A percentile compares a stretch with the other conserved stretches of the same genome.
Conservation (phyloP, 2,113 vertebrate species). For the Chitala chitala region DNA sequence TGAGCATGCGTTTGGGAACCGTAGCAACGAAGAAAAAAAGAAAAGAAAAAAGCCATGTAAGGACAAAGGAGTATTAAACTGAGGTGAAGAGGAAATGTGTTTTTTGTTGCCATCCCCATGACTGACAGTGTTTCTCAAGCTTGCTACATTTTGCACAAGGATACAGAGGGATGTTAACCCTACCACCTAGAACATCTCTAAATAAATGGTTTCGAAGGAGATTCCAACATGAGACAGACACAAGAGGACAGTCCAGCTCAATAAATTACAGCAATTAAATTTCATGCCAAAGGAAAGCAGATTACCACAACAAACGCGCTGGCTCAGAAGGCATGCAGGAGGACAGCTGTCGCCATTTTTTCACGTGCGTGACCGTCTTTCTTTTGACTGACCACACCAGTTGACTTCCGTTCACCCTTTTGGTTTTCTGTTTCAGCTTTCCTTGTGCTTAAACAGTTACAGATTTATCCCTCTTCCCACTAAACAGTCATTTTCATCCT, state of each 20-base stretch:
- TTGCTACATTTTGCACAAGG: neutral
- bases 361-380: neutral
- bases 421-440: neutral
- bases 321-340: conserved; percentile 11
- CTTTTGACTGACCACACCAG: neutral
- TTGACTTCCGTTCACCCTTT: neutral
- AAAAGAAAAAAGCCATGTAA: too few relatives aligned
- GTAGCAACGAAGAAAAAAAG: neutral
- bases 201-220: neutral
- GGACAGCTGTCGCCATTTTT: conserved; percentile 21
- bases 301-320: conserved; percentile 17
- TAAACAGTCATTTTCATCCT: neutral
- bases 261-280: conserved; percentile 33
- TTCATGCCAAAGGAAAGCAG: conserved; percentile 31
- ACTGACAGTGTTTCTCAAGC: neutral
- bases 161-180: neutral
- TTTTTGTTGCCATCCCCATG: neutral
- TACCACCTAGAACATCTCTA: too few relatives aligned
- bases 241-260: conserved; percentile 18
- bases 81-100: neutral
- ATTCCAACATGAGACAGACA: conserved; percentile 16
- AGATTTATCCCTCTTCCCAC: neutral
- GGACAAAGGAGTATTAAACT: neutral
- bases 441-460: neutral
- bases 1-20: conserved; percentile 19